Evolutionary conservation across 2,113 vertebrate genomes (phyloP), one percentile per base, ranked within the genome.

Genomic region (Neogale vison): DNA sequence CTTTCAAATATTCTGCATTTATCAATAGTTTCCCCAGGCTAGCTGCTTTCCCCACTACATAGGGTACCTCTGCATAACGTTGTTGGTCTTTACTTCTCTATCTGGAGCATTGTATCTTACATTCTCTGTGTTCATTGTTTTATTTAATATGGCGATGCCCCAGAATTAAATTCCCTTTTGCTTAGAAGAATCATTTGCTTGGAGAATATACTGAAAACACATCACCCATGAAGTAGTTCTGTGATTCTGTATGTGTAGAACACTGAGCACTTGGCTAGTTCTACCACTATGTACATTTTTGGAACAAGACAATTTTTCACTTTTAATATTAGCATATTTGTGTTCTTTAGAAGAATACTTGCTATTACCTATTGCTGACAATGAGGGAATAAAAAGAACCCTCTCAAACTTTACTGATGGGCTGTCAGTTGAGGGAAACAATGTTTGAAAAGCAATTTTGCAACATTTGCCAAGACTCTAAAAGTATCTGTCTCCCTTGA

Each of bases 221-320:
- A 88, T 26, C 26, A 6, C 23, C 24, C 36, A 5, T 4, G 14
- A 71, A 39, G 9, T 6, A 52, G 1, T 9, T 65, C 34, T 3
- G 6, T 20, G 8, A 36, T 23, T 4, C 1, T 93, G 57, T 55
- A 21, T 13, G 1, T 23, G 13, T 6, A 42, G 47, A 5, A 2
- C 8, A 36, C 29, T 0, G 4, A 34, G 24, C 0, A 11, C 12
- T 21, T 39, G 26, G n/a, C 13, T 8, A 4, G 1, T 1, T 29
- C 18, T 36, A n/a, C 47, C 0, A 7, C n/a, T 29, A 7, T 12
- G 4, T 23, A 7, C 10, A 5, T 74, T 93, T 90, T 8, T 4
- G 50, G 6, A 76, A 89, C 0, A 67, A 20, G 42, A 39, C 3
- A 24, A n/a, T 23, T 76, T 57, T 65, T 50, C 29, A 47, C 23